Conservation (phyloP, 1,140 invertebrate species). For the Polyergus mexicanus region DNA sequence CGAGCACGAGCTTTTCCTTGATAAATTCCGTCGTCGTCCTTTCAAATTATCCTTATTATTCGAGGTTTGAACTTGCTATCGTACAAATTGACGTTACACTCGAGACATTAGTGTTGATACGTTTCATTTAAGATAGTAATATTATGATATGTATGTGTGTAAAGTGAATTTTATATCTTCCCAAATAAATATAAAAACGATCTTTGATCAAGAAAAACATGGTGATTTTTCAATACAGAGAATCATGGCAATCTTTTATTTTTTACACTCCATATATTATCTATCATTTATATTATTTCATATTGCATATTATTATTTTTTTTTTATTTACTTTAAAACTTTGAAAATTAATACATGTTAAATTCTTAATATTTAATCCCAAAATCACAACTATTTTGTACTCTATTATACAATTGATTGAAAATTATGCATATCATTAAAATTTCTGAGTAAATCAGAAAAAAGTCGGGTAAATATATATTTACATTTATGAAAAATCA, state of each 20-base stretch:
- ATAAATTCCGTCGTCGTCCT: not conserved
- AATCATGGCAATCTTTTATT: not conserved
- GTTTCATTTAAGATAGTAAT: not conserved
- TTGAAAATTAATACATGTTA: not conserved
- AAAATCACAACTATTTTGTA: not conserved
- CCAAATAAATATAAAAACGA: not conserved
- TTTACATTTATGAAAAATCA: not conserved
- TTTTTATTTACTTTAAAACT: not conserved
- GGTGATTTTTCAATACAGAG: not conserved
- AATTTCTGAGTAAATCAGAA: not conserved
- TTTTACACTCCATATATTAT: not conserved
- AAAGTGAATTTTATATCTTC: not conserved
- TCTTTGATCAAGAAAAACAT: not conserved
- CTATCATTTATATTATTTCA: not conserved
- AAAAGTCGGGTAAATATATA: not conserved
- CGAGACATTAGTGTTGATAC: not conserved
- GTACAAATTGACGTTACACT: not conserved
- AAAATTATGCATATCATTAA: not conserved
- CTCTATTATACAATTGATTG: not conserved
- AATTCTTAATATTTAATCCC: not conserved
- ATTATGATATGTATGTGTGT: not conserved
- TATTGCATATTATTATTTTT: not conserved
- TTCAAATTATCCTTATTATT: too few relatives aligned
- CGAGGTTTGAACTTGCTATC: not conserved
- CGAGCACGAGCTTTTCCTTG: not conserved